Conservation (phyloP, 2,797 vertebrate genomes). For the Onychomys torridus region DNA sequence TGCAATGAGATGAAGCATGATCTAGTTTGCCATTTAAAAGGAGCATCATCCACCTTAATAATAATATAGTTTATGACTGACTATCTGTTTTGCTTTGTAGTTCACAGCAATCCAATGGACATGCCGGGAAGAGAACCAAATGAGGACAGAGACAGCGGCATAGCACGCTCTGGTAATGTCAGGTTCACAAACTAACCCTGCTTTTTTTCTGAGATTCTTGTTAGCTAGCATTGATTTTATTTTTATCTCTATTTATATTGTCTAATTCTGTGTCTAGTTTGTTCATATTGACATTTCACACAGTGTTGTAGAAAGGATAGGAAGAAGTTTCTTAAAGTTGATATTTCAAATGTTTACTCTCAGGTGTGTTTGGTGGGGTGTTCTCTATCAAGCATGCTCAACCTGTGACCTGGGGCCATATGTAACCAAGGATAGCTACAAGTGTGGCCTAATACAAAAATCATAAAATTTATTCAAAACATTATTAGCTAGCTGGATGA, state of each 20-base stretch:
- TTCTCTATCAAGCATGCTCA: background rate
- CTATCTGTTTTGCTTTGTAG: constrained; percentile 87
- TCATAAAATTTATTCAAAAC: background rate
- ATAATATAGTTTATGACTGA: constrained; percentile 82
- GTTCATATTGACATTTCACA: constrained; percentile 31
- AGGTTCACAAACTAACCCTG: constrained; percentile 57
- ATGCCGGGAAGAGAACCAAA: constrained; percentile 96
- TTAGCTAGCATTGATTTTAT: constrained; percentile 28
- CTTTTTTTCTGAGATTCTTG: background rate
- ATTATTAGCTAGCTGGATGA: background rate
- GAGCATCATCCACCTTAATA: constrained; percentile 77
- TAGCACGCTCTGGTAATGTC: constrained; percentile 96
- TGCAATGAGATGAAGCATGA: constrained; percentile 87
- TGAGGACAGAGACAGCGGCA: constrained; percentile 98
- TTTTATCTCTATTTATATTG: constrained; percentile 49
- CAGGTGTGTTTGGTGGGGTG: background rate
- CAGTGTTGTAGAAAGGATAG: constrained; percentile 37
- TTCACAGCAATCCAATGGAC: constrained; percentile 99
- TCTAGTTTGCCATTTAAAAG: constrained; percentile 86
- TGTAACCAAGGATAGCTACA: background rate
- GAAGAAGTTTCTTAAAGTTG: constrained; percentile 51
- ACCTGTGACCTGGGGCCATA: background rate
- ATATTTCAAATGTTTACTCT: background rate
- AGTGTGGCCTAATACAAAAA: background rate
- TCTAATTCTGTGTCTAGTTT: constrained; percentile 39